Percentiles rank a stretch among this genome's conserved stretches.
Conservation (phyloP, 2,113 vertebrate species). For the Myodes glareolus region DNA sequence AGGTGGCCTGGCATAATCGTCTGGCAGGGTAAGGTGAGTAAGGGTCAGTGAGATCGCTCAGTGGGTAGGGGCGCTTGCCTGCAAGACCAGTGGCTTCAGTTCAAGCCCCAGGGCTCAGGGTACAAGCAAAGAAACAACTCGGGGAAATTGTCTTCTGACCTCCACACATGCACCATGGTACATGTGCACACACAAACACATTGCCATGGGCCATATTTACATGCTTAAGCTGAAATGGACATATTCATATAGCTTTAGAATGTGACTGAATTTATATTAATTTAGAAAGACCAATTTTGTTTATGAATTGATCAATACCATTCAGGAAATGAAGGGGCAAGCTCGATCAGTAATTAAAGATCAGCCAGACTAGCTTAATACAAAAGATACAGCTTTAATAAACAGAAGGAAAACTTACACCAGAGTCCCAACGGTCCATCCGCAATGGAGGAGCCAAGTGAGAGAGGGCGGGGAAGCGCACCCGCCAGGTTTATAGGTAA, state of each 20-base stretch:
- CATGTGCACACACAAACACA: background rate
- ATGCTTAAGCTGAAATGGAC: background rate
- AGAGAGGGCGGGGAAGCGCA: too few species aligned
- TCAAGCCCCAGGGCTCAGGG: background rate
- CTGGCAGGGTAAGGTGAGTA: background rate
- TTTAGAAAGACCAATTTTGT: background rate
- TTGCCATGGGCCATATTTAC: background rate
- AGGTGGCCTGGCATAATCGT: background rate
- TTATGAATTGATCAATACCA: background rate
- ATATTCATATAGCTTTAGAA: background rate
- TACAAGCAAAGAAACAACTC: background rate
- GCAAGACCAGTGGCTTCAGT: background rate
- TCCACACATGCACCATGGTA: background rate
- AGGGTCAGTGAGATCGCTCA: background rate
- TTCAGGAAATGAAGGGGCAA: too few species aligned
- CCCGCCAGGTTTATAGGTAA: too few species aligned
- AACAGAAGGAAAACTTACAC: too few species aligned
- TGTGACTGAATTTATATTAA: background rate
- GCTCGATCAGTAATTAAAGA: too few species aligned
- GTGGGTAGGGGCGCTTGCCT: background rate
- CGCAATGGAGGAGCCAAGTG: too few species aligned
- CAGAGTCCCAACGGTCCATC: too few species aligned
- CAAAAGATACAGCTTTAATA: too few species aligned
- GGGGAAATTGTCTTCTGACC: background rate
- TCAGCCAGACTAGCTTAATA: too few species aligned